Evolutionary conservation across 1,140 invertebrate genomes (phyloP).

Genomic region (Eurytemora carolleeae): DNA sequence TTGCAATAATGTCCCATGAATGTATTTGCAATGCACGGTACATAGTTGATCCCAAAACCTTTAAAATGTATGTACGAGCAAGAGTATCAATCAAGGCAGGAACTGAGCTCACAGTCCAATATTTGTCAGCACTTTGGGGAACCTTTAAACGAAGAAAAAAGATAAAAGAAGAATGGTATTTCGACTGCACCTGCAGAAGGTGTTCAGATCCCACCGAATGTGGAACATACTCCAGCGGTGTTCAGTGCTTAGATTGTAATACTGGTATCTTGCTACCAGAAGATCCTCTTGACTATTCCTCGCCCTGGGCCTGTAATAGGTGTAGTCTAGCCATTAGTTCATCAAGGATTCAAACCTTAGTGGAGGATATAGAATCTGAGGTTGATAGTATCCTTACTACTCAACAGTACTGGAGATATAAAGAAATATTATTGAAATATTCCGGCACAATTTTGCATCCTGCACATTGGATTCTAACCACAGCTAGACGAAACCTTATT

Average conservation of each 20-base stretch:
- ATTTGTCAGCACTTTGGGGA: constrained; percentile 36
- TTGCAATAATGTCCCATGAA: constrained; percentile 11
- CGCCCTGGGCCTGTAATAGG: neutral
- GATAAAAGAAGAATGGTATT: constrained; percentile 46
- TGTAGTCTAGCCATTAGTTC: no score
- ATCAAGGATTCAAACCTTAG: no score
- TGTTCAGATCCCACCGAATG: constrained; percentile 20
- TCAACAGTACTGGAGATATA: no score
- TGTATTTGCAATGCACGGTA: constrained; percentile 12
- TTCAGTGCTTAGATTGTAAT: neutral
- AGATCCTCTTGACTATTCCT: neutral
- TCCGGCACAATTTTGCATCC: no score
- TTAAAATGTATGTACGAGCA: constrained; percentile 12
- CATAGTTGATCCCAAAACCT: neutral
- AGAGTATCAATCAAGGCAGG: neutral
- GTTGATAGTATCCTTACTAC: no score
- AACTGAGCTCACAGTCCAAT: constrained; percentile 9
- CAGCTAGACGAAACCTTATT: no score
- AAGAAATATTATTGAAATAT: no score
- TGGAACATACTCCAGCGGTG: constrained; percentile 18
- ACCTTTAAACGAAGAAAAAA: constrained; percentile 45
- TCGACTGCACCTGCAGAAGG: constrained; percentile 25
- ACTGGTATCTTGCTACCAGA: neutral
- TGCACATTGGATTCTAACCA: no score
- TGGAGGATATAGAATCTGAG: no score